Evolutionary conservation across 2,113 vertebrate genomes (phyloP).

Genomic region (Austrofundulus limnaeus): DNA sequence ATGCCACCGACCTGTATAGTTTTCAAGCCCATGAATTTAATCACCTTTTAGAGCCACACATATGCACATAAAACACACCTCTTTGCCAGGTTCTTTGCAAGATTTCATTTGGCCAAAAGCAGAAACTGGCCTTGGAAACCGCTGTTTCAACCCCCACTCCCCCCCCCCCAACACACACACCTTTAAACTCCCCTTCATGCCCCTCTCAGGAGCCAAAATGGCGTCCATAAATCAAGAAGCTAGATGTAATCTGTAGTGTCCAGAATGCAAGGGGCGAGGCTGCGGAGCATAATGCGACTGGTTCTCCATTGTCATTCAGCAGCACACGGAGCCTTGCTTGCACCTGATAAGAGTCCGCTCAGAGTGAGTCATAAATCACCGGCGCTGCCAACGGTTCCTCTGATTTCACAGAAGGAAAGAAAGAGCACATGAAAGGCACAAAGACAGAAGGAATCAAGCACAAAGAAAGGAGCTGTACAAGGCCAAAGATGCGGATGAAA

Average conservation of each 20-base stretch:
- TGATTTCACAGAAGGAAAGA: conserved; percentile 79
- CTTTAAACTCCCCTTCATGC: conserved; percentile 81
- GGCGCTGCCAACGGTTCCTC: conserved; percentile 78
- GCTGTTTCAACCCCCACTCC: conserved; percentile 76
- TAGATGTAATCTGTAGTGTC: conserved; percentile 97
- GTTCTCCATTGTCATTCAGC: conserved; percentile 97
- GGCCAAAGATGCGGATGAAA: conserved; percentile 33
- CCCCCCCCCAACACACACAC: conserved; percentile 47
- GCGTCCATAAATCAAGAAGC: conserved; percentile 93
- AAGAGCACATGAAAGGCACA: conserved; percentile 36
- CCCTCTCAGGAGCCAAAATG: conserved; percentile 74
- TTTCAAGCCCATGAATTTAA: conserved; percentile 50
- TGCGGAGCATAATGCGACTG: conserved; percentile 89
- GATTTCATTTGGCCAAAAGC: conserved; percentile 79
- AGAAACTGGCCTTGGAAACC: conserved; percentile 85
- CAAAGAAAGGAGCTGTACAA: conserved; percentile 25
- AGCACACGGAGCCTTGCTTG: conserved; percentile 88
- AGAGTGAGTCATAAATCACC: conserved; percentile 96
- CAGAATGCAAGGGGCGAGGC: conserved; percentile 91
- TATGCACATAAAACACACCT: conserved; percentile 58
- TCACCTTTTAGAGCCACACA: conserved; percentile 34
- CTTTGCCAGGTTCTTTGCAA: conserved; percentile 58
- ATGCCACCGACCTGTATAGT: conserved; percentile 32
- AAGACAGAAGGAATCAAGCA: conserved; percentile 31
- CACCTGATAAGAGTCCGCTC: conserved; percentile 93